A percentile compares a stretch with the other conserved stretches of the same genome.
These are phyloP conservation scores for Chloebia gouldiae DNA, from an alignment of 2,113 vertebrate species.

Conservation along the genomic window DNA sequence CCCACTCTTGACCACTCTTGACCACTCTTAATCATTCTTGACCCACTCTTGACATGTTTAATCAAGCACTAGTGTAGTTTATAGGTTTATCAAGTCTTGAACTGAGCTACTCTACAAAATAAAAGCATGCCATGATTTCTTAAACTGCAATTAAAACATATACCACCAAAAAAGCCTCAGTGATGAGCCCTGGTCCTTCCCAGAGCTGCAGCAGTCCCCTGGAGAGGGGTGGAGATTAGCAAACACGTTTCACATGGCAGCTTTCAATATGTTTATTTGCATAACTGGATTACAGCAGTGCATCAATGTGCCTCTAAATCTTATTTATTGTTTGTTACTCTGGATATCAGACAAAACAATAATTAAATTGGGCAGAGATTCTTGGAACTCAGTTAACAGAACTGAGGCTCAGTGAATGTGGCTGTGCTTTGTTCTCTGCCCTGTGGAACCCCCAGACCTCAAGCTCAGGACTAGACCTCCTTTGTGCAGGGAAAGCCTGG, in stretches of 20 bases:
- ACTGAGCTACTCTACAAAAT: neutral
- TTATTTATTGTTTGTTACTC: constrained; percentile 33
- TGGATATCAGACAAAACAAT: neutral
- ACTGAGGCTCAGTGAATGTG: neutral
- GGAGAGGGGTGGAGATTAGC: neutral
- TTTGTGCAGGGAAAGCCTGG: neutral
- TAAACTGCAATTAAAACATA: neutral
- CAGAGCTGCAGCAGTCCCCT: neutral
- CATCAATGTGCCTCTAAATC: neutral
- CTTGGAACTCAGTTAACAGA: neutral
- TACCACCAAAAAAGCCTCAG: neutral
- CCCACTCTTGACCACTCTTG: neutral
- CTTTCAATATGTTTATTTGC: constrained; percentile 16
- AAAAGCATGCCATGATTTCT: neutral
- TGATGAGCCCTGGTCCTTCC: neutral
- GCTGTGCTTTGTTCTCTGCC: rapidly evolving
- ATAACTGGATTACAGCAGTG: constrained; percentile 20
- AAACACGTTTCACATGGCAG: neutral
- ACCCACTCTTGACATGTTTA: neutral
- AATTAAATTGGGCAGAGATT: neutral
- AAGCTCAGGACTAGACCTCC: rapidly evolving
- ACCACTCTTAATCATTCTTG: too few species aligned
- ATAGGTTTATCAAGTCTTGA: neutral
- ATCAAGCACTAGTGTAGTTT: neutral
- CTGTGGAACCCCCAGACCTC: rapidly evolving